phyloP scores from a whole-genome alignment of 2,888 invertebrate genomes.

The Dorcus parallelipipedus region DNA sequence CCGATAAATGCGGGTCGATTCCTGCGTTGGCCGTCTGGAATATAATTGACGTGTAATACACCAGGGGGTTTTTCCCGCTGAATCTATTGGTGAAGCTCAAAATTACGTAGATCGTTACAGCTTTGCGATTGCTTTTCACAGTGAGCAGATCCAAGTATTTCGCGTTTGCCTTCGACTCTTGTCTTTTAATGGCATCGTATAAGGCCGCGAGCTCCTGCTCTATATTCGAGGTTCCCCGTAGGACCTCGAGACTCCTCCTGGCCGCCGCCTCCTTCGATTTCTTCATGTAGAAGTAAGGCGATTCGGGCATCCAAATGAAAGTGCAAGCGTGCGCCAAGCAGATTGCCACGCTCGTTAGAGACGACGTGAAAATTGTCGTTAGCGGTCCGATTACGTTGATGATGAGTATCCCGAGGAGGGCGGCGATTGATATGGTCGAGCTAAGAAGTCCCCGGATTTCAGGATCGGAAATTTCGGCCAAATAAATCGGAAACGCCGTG shows the following conservation, averaged over 20 bases:
- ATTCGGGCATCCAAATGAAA: conserved; percentile 66
- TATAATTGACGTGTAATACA: conserved; percentile 62
- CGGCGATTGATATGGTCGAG: conserved; percentile 56
- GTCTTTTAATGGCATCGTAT: conserved; percentile 40
- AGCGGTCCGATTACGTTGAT: conserved; percentile 61
- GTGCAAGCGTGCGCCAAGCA: conserved; percentile 57
- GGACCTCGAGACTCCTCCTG: conserved; percentile 53
- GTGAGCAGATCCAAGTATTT: conserved; percentile 53
- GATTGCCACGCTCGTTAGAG: conserved; percentile 56
- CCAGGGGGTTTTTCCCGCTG: conserved; percentile 61
- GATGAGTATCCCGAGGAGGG: conserved; percentile 57
- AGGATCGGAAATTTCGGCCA: conserved; percentile 58
- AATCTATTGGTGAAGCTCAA: conserved; percentile 62
- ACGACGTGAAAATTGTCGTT: conserved; percentile 55
- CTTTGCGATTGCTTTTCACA: conserved; percentile 58
- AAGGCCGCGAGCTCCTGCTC: conserved; percentile 48
- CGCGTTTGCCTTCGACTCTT: conserved; percentile 46
- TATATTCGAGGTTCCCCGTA: conserved; percentile 53
- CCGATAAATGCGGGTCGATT: conserved; percentile 54
- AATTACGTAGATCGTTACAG: conserved; percentile 58
- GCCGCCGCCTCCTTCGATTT: conserved; percentile 45
- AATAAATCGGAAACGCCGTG: conserved; percentile 54
- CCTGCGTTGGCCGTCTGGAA: conserved; percentile 52
- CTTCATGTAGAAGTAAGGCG: conserved; percentile 53
- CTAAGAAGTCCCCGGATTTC: conserved; percentile 59